Base-by-base conservation (phyloP, 2,888 invertebrate genomes). In the Phragmatobia fuliginosa region DNA sequence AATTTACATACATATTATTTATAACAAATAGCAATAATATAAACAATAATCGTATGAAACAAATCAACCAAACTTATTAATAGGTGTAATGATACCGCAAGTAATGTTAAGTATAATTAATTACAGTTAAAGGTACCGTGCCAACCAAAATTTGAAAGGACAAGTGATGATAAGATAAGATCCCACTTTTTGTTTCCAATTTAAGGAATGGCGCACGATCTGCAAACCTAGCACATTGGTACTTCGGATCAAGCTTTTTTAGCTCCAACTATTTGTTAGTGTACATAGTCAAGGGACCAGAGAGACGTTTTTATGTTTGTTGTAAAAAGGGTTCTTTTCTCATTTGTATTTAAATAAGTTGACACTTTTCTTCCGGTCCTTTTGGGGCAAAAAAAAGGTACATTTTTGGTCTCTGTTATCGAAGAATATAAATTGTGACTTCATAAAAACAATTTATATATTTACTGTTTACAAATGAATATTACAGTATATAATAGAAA, bases 201-300 rank as follows among this genome's bases (percentile, higher is more conserved):
- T 84, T 84, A 86, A 88, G 82, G 82, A 87, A 85, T 80, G 83
- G 67, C 78, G 16, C 67, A 74, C 75, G 79, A 83, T 81, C 75
- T 75, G 79, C 76, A 79, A 83, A 78, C 73, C 75, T 74, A 68
- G 70, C 72, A 77, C 70, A 62, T 74, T 71, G 76, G 31, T 45
- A 36, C 31, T 52, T 60, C 28, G 36, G 63, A 45, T 68, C 65
- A 60, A 73, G 66, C 67, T 38, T 67, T 71, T 71, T 77, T 65
- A 21, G 31, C 32, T 52, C 62, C 66, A 74, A 74, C 79, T 72
- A 68, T 76, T 75, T 68, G 63, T 72, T 63, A 67, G 67, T 64
- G 71, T 73, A 70, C 62, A 74, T 72, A 73, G 52, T 32, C 25
- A 45, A 60, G 38, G 69, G 61, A 64, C n/a, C 36, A 31, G 31